Base-by-base conservation (phyloP, 1,140 invertebrate species). In the Polypedilum pembai region DNA sequence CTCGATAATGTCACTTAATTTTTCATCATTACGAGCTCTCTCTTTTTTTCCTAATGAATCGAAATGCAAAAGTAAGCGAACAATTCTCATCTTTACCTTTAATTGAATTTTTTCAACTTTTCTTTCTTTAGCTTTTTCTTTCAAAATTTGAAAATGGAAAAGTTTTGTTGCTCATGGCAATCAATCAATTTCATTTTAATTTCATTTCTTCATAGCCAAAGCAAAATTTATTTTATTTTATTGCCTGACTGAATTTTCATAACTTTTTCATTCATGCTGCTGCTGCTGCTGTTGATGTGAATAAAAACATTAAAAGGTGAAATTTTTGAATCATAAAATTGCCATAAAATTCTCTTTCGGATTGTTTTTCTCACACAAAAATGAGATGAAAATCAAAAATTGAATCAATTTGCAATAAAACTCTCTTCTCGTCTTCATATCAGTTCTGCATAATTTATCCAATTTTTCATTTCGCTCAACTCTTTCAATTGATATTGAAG, bases 361-460 rank as follows among this genome's bases (percentile, higher is more conserved):
- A 45, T 56, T 56, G 45, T 56, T 56, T 4, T n/a, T 15, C 8
- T 45, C n/a, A 12, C 24, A 33, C 2, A 33, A 33, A 33, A n/a
- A n/a, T n/a, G 45, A 12, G 45, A 56, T 56, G 45, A 56, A 56
- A 56, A 10, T 56, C 45, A 56, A 56, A 56, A 56, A 56, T 56
- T 56, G 10, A 56, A 56, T 56, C 45, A 56, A 56, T 56, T 56
- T 56, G 45, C 45, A 56, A 56, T 56, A 56, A 56, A 56, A 56
- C 8, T 56, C 15, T 56, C 10, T 56, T 3, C 12, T n/a, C 24
- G 12, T 56, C 45, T 56, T 56, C 8, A 56, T 56, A n/a, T 56
- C 45, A 56, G 45, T 56, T 56, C n/a, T 56, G 45, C 45, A 56
- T 56, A 56, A 56, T 56, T 56, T 56, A 56, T 56, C 45, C 45